phyloP scores from a whole-genome alignment of 2,888 invertebrate genomes.

The Metopia argyrocephala region DNA sequence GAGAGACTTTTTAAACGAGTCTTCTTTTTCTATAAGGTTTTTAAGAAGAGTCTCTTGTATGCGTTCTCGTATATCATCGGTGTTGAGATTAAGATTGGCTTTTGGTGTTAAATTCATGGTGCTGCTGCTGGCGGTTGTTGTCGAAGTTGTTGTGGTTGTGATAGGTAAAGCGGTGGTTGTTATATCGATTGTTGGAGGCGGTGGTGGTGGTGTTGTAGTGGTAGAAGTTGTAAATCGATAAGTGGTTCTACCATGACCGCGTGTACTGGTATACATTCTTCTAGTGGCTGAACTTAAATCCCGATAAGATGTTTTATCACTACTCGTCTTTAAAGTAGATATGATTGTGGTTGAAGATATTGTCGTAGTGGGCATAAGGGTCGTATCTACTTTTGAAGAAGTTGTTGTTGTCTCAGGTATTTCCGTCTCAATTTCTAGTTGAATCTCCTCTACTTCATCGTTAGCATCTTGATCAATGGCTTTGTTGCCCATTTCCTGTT shows the following conservation, averaged over 20 bases:
- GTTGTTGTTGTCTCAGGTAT: conserved; percentile 23
- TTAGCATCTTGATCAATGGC: neutral
- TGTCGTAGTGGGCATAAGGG: conserved; percentile 19
- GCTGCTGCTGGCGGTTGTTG: conserved; percentile 65
- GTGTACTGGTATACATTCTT: conserved; percentile 42
- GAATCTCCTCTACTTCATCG: conserved; percentile 17
- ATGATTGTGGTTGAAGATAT: conserved; percentile 7
- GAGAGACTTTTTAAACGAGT: conserved; percentile 56
- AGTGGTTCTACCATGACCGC: conserved; percentile 44
- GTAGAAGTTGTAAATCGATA: conserved; percentile 42
- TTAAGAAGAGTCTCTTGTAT: conserved; percentile 56
- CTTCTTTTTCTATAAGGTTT: conserved; percentile 64
- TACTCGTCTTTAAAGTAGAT: conserved; percentile 12
- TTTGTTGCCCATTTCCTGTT: neutral
- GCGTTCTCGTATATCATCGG: conserved; percentile 57
- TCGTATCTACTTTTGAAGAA: conserved; percentile 24
- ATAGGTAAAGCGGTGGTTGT: conserved; percentile 33
- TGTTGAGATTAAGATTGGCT: conserved; percentile 52
- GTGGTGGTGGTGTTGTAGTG: conserved; percentile 13
- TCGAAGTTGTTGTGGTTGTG: conserved; percentile 50
- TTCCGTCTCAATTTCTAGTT: conserved; percentile 9
- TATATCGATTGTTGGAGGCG: conserved; percentile 1
- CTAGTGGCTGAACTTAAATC: conserved; percentile 37
- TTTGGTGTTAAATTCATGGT: conserved; percentile 63
- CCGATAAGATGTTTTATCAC: conserved; percentile 16